These are phyloP conservation scores for Aix galericulata DNA, from an alignment of 2,113 vertebrate genomes.

Conservation along the genomic window DNA sequence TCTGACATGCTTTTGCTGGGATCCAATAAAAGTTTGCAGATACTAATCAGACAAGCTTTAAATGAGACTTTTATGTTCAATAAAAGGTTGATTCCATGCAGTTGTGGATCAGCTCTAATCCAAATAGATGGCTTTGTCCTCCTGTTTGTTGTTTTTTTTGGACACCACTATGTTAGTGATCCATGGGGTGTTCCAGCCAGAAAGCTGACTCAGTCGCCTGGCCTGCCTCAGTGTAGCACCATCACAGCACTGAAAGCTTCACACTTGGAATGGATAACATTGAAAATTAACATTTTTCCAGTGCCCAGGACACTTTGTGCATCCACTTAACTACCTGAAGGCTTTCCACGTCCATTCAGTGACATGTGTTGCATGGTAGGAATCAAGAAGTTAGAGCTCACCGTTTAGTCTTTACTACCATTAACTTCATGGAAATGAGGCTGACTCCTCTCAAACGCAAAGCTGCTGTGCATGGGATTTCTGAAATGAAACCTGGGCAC, in stretches of 20 bases:
- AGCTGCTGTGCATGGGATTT: neutral
- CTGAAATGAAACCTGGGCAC: neutral
- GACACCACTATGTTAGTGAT: neutral
- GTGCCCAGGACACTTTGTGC: neutral
- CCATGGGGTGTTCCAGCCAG: neutral
- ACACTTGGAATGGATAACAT: neutral
- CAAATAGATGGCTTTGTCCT: neutral
- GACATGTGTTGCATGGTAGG: neutral
- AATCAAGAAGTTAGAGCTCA: neutral
- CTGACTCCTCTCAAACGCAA: neutral
- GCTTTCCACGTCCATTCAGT: neutral
- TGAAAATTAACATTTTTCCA: neutral
- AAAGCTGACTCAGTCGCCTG: constrained; percentile 3
- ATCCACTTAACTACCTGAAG: neutral
- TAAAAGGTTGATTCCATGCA: neutral
- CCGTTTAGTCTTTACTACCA: neutral
- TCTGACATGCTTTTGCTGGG: neutral
- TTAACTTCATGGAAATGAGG: neutral
- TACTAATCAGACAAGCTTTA: neutral
- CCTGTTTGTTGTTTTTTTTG: neutral
- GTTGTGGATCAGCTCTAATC: neutral
- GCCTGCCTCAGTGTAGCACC: neutral
- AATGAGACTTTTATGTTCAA: neutral
- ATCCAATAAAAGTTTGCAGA: neutral
- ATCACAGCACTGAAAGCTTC: neutral